These are phyloP conservation scores for Strigamia transsilvanica DNA, from an alignment of 2,888 invertebrate genomes.

Conservation along the genomic window DNA sequence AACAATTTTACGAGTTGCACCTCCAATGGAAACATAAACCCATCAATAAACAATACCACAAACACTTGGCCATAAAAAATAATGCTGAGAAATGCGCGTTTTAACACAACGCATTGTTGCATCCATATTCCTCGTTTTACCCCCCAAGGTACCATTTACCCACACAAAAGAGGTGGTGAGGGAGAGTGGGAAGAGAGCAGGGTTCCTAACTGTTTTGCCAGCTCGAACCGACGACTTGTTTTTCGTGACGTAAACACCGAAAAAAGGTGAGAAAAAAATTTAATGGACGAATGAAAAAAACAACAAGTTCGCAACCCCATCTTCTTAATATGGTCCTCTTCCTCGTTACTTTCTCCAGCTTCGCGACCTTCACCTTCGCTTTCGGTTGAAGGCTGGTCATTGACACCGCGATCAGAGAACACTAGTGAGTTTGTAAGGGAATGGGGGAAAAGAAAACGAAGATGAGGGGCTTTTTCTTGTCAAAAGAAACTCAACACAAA, in stretches of 20 bases:
- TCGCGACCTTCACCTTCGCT: slow-evolving; percentile 35
- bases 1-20: not conserved
- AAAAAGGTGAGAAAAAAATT: not conserved
- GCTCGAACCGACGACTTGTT: not conserved
- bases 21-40: not conserved
- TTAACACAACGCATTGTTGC: not conserved
- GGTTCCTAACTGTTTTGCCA: slow-evolving; percentile 15
- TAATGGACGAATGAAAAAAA: not conserved
- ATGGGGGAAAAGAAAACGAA: not conserved
- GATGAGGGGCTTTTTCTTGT: not conserved
- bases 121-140: not conserved
- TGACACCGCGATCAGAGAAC: not conserved
- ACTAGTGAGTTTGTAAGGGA: not conserved
- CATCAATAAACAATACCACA: not conserved
- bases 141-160: slow-evolving; percentile 1
- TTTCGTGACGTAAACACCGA: not conserved
- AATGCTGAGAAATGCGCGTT: not conserved
- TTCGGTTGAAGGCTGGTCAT: slow-evolving; percentile 48
- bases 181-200: not conserved
- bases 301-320: slow-evolving; percentile 29
- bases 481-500: slow-evolving; percentile 10
- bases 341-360: slow-evolving; percentile 30
- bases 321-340: slow-evolving; percentile 1
- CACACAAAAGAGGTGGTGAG: not conserved
- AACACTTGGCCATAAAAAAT: slow-evolving; percentile 36